Conservation (phyloP, 1,140 invertebrate species). For the Arctopsyche grandis region DNA sequence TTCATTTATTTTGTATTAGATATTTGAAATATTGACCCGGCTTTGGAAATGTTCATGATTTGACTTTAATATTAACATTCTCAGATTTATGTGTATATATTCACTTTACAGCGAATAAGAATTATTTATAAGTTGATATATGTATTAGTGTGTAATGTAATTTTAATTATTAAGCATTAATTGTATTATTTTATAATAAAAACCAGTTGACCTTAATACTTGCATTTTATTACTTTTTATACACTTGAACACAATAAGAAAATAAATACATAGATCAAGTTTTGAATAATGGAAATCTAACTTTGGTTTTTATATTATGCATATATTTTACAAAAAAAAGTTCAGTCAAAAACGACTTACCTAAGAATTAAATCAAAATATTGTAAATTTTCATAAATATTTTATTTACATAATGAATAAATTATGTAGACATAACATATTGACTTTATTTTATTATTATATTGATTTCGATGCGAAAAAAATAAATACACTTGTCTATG, state of each 20-base stretch:
- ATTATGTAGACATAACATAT: too few relatives aligned
- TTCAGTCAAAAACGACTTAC: too few relatives aligned
- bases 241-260: too few relatives aligned
- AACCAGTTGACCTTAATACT: background rate
- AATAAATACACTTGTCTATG: background rate
- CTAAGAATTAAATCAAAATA: too few relatives aligned
- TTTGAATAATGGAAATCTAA: too few relatives aligned
- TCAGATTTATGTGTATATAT: constrained; percentile 39
- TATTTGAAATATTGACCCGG: background rate
- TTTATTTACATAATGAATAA: too few relatives aligned
- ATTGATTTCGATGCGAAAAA: background rate
- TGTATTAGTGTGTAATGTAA: background rate
- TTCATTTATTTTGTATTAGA: background rate
- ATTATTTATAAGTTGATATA: background rate
- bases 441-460: too few relatives aligned
- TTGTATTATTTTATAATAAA: constrained; percentile 1
- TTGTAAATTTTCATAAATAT: too few relatives aligned
- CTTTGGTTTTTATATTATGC: too few relatives aligned
- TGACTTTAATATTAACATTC: constrained; percentile 9
- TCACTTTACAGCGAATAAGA: background rate
- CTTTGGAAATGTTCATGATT: background rate
- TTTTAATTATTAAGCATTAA: background rate
- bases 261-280: too few relatives aligned
- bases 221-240: background rate
- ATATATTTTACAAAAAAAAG: too few relatives aligned